Evolutionary conservation across 92 coral and sea anemone species (phyloP).

Genomic region (Palythoa caribaeorum): DNA sequence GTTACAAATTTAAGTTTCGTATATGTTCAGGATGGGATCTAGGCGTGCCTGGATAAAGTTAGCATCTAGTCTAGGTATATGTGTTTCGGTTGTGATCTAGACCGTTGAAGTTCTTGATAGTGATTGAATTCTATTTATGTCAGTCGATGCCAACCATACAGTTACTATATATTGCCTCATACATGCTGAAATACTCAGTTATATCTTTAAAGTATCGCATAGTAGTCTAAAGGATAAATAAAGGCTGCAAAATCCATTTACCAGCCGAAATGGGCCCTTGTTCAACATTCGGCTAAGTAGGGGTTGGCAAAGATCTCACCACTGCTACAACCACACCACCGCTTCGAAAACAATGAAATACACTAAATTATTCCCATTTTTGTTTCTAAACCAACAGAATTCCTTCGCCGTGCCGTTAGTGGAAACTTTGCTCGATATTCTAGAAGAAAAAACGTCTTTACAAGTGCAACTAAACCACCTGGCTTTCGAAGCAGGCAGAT

Average conservation of each 20-base stretch:
- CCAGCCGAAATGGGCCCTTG: neutral
- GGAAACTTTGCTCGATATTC: conserved; percentile 21
- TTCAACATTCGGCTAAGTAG: too few relatives aligned
- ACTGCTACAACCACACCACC: neutral
- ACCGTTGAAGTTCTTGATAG: too few relatives aligned
- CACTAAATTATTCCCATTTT: neutral
- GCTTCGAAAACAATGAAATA: neutral
- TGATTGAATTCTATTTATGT: too few relatives aligned
- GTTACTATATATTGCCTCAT: neutral
- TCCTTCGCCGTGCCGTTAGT: conserved; percentile 34
- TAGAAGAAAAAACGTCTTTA: conserved; percentile 31
- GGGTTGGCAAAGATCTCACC: neutral
- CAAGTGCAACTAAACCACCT: conserved; percentile 33
- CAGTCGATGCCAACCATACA: too few relatives aligned
- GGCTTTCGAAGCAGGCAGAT: conserved; percentile 11
- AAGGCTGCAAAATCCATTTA: neutral
- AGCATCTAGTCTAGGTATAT: neutral
- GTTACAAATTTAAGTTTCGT: neutral
- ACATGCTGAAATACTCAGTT: neutral
- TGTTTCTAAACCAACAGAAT: neutral
- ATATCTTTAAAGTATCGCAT: neutral
- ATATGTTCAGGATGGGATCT: too few relatives aligned
- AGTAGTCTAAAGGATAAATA: neutral
- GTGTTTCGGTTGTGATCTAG: too few relatives aligned
- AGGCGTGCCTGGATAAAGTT: neutral